These are phyloP conservation scores for Nemotelus nigrinus DNA, from an alignment of 2,888 invertebrate species.

Conservation along the genomic window DNA sequence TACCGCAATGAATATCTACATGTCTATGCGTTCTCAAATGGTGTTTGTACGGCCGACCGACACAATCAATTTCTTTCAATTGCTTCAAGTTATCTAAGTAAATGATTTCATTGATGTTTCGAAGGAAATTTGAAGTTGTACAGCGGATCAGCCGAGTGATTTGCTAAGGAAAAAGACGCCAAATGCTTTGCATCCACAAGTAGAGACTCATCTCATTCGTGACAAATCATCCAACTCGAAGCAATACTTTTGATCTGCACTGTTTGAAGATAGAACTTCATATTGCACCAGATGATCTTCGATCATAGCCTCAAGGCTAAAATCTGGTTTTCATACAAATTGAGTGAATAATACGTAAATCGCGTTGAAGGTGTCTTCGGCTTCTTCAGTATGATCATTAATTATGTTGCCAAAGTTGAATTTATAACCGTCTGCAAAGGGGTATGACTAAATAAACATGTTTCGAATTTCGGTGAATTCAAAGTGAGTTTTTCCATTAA, in stretches of 20 bases:
- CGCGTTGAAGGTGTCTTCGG: conserved; percentile 46
- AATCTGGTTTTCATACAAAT: conserved; percentile 47
- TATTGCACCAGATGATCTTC: conserved; percentile 35
- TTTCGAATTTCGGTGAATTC: conserved; percentile 20
- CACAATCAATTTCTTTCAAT: conserved; percentile 41
- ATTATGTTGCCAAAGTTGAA: conserved; percentile 45
- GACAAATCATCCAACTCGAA: not conserved
- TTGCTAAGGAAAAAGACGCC: too few species aligned
- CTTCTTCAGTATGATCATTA: conserved; percentile 51
- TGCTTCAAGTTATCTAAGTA: conserved; percentile 48
- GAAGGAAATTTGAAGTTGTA: not conserved
- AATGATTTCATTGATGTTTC: conserved; percentile 34
- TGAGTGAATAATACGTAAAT: conserved; percentile 51
- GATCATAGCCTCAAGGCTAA: conserved; percentile 31
- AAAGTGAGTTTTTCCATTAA: conserved; percentile 5
- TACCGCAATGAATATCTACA: conserved; percentile 8
- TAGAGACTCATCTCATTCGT: not conserved
- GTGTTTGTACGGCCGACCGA: conserved; percentile 25
- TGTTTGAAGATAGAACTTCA: conserved; percentile 1
- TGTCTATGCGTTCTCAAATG: not conserved
- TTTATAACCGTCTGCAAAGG: conserved; percentile 25
- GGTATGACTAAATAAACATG: conserved; percentile 41
- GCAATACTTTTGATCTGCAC: conserved; percentile 10
- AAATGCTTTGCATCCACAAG: too few species aligned
- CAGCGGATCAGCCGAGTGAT: not conserved